Base-by-base conservation (phyloP, 2,113 vertebrate species). In the Podarcis cretensis region DNA sequence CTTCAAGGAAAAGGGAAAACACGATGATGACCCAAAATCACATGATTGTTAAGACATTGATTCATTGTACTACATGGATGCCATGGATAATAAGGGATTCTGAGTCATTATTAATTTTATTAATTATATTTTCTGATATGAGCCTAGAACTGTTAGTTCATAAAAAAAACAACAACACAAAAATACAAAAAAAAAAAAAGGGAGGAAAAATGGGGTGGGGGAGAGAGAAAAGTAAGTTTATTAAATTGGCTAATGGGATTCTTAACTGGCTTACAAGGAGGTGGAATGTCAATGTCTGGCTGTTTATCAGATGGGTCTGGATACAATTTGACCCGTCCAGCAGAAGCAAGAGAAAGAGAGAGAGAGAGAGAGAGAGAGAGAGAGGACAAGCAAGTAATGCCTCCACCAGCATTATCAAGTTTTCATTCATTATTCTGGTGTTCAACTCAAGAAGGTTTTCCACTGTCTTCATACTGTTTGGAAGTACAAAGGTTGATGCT, bases 41-140 rank as follows among this genome's bases (percentile, higher is more conserved):
- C 93, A 92, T 81, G 59, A 90, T 30, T 2, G 84, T 87, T n/a
- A n/a, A 92, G 92, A 89, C 90, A 78, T 86, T 37, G 87, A 6
- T 90, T 90, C 93, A 89, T 96, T 86, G 59, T 92, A 92, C 92
- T 92, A 96, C 95, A 88, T 16, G 94, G 95, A 96, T 96, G 94
- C 95, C 89, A 93, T 84, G 95, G 95, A 96, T 92, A 95, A 95
- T 91, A 95, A 96, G 93, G 95, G 96, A 95, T 97, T 97, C 94
- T 92, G 95, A 95, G 84, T 96, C 96, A 95, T 93, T 93, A 90
- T 97, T 96, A 92, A 96, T 96, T 96, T 96, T 95, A 96, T 96
- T 96, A 95, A 96, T 97, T 96, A 96, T 97, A 96, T 97, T 96
- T 97, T 97, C 96, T 95, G 96, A 95, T 94, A 95, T 18, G 93